Percentiles rank a stretch among this genome's conserved stretches.
Evolutionary conservation across 2,113 vertebrate genomes (phyloP).

Genomic region (Centropus unirufus): DNA sequence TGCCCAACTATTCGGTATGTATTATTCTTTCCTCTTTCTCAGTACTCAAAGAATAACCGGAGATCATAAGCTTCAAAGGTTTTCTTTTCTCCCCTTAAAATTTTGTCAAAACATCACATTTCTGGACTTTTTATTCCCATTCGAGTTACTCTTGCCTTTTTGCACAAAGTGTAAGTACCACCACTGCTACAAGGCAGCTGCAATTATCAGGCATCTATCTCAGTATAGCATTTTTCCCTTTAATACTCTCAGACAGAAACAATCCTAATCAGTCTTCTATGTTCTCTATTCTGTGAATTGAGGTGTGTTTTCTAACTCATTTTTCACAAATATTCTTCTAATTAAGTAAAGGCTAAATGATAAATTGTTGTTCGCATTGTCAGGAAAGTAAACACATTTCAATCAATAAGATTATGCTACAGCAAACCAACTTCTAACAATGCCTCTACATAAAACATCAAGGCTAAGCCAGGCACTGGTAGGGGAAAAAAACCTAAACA

Average conservation of each 20-base stretch:
- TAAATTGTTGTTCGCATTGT: not conserved
- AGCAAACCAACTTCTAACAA: constrained; percentile 29
- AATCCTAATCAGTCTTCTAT: not conserved
- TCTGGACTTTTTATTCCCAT: not conserved
- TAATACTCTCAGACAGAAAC: not conserved
- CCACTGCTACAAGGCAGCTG: not conserved
- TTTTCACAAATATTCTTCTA: not conserved
- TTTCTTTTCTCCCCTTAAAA: not conserved
- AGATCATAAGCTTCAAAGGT: not conserved
- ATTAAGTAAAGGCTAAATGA: not conserved
- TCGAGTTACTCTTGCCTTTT: not conserved
- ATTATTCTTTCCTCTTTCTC: not conserved
- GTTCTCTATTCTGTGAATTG: not conserved
- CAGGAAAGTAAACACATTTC: constrained; percentile 19
- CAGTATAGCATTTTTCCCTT: not conserved
- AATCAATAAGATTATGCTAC: constrained; percentile 8
- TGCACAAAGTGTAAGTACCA: not conserved
- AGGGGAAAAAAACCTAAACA: not conserved
- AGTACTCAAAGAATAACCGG: not conserved
- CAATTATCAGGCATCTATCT: not conserved
- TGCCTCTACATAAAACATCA: constrained; percentile 7
- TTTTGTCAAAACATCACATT: not conserved
- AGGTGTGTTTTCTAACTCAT: not conserved
- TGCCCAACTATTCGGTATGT: not conserved
- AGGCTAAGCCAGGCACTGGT: not conserved